Evolutionary conservation across 2,797 vertebrate species (phyloP), one percentile per base, ranked within the genome.

Genomic region (Spheniscus humboldti): DNA sequence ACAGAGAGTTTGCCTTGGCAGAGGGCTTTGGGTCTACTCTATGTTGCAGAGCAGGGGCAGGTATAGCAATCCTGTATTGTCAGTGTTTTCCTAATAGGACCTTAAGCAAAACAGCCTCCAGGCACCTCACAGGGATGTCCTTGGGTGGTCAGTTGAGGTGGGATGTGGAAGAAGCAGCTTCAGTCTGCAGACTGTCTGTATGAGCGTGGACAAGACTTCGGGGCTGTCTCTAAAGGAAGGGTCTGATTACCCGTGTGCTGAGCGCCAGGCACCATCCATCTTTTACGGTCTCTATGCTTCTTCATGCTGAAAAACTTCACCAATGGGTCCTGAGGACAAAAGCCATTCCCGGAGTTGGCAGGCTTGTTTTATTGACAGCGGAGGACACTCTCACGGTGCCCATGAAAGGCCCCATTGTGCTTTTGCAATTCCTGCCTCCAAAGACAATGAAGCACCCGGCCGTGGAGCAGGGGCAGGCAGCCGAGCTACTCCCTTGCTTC

Each of bases 1-100:
- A 97, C 97, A 97, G 73, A 72, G n/a, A 89, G 59, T 82, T 17
- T 69, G 77, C 47, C 72, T 89, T 55, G 60, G 62, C 60, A 23
- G 59, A 77, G 55, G 45, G 13, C 9, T 63, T 63, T 0, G 12
- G 27, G 47, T 82, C 39, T n/a, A 19, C 31, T 74, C 64, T 20
- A 60, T 3, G 1, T 30, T 1, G 0, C 67, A 82, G 82, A 86
- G 86, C 55, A 93, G 28, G 37, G 55, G 39, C 60, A 56, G 64
- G 63, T 85, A 24, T 18, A 79, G 33, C 68, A 53, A 17, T 35
- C 28, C 39, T 31, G 37, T 25, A 31, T 10, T 27, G 5, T 12
- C 71, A 11, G 83, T 7, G 33, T 39, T 66, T 31, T 74, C 67
- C 23, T 91, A 45, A 41, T 47, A 84, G 66, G 69, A 57, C 35